phyloP scores from a whole-genome alignment of 35 echinoderm and acorn worm species.

The Strongylocentrotus purpuratus region DNA sequence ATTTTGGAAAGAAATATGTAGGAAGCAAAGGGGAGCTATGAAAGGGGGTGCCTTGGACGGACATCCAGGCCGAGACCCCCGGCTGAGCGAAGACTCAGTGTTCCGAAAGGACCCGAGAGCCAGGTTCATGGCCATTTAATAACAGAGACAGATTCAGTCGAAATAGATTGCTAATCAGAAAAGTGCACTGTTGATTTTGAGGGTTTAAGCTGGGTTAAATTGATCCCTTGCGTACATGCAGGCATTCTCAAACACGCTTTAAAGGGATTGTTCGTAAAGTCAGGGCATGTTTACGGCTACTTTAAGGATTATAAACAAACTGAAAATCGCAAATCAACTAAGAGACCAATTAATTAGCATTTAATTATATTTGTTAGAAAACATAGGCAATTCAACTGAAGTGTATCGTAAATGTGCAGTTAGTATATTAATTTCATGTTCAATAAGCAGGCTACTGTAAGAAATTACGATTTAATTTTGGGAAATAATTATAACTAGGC shows the following conservation, averaged over 20 bases:
- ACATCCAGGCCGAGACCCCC: background rate
- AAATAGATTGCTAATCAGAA: background rate
- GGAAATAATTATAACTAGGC: too few relatives aligned
- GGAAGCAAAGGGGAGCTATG: background rate
- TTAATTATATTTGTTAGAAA: too few relatives aligned
- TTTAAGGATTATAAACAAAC: background rate
- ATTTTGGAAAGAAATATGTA: background rate
- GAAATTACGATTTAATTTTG: background rate
- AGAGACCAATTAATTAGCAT: too few relatives aligned
- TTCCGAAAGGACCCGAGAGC: background rate
- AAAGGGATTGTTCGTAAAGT: background rate
- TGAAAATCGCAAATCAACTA: background rate
- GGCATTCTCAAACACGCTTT: background rate
- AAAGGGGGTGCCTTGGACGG: background rate
- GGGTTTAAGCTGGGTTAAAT: background rate
- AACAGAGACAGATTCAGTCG: background rate
- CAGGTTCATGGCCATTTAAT: background rate
- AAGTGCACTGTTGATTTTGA: background rate
- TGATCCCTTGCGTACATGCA: background rate
- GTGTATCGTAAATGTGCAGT: too few relatives aligned
- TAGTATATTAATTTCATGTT: background rate
- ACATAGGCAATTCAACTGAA: too few relatives aligned
- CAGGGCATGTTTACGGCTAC: too few relatives aligned
- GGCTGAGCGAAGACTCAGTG: background rate
- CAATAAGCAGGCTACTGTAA: background rate